A percentile compares a stretch with the other conserved stretches of the same genome.
Evolutionary conservation across 2,797 vertebrate species (phyloP).

Genomic region (Eremophila alpestris): DNA sequence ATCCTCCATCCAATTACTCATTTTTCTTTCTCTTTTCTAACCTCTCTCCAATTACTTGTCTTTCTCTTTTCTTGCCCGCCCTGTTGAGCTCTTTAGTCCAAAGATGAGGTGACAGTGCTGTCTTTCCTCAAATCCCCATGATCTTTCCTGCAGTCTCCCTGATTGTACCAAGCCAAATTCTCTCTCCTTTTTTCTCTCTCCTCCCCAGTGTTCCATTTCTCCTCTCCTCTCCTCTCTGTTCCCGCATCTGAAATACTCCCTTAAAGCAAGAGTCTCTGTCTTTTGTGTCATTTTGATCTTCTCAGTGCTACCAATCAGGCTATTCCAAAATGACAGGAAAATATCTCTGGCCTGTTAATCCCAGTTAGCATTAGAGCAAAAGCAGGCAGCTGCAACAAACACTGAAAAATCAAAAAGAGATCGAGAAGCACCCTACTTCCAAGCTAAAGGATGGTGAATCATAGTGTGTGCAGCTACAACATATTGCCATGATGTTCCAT

Average conservation of each 20-base stretch:
- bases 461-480: background rate
- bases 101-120: background rate
- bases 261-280: slow-evolving; percentile 29
- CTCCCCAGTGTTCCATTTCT: background rate
- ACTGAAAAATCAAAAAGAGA: background rate
- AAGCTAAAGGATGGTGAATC: background rate
- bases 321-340: slow-evolving; percentile 53
- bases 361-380: background rate
- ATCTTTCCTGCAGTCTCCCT: background rate
- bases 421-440: background rate
- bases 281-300: slow-evolving; percentile 53
- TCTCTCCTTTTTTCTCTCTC: background rate
- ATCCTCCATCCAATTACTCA: background rate
- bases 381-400: slow-evolving; percentile 9
- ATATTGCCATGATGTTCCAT: background rate
- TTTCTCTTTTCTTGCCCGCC: background rate
- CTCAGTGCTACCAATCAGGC: background rate
- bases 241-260: background rate
- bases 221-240: background rate
- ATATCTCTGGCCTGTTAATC: slow-evolving; percentile 31
- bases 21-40: background rate
- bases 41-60: background rate
- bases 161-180: background rate
- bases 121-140: background rate
- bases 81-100: background rate